Base-by-base conservation (phyloP, 2,888 invertebrate species). In the Isoperla grammatica region DNA sequence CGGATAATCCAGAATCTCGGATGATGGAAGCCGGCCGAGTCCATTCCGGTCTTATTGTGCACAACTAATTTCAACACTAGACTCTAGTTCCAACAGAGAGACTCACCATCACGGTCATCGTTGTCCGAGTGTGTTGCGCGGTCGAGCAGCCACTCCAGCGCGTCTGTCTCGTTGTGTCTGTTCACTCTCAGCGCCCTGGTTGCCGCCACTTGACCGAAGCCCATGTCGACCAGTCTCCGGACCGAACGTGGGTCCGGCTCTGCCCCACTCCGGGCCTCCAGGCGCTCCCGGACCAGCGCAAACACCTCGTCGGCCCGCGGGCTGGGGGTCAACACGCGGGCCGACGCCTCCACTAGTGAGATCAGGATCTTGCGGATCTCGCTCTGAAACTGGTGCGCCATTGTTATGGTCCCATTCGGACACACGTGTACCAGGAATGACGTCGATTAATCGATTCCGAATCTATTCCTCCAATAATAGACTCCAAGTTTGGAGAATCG, bases 341-440 rank as follows among this genome's bases (percentile, higher is more conserved):
- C 77, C 12, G 84, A 83, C 2, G 80, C 79, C 69, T 82, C 81
- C 4, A 84, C 81, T 57, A 86, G 71, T 0, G 85, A 83, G 56
- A 85, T 81, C 17, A 86, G 74, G 49, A 86, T 84, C 71, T 83
- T 83, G n/a, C 83, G 74, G 39, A 85, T 77, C 72, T 86, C 85
- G 65, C 78, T 78, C 72, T 85, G 84, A 69, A 85, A 81, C 84
- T 85, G 66, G 63, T 54, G 8, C 17, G n/a, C 12, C 29, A 53
- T 50, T 13, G 48, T 20, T 49, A 56, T 20, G 8, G 12, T 23
- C 13, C 8, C 37, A 13, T 57, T 19, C 1, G 11, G n/a, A 12
- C 19, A 20, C 13, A 12, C 2, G 17, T 17, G 1, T 39, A 15
- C 5, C 11, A 20, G n/a, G n/a, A n/a, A n/a, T n/a, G n/a, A n/a